phyloP scores from a whole-genome alignment of 1,140 invertebrate genomes.

The Galleria mellonella region DNA sequence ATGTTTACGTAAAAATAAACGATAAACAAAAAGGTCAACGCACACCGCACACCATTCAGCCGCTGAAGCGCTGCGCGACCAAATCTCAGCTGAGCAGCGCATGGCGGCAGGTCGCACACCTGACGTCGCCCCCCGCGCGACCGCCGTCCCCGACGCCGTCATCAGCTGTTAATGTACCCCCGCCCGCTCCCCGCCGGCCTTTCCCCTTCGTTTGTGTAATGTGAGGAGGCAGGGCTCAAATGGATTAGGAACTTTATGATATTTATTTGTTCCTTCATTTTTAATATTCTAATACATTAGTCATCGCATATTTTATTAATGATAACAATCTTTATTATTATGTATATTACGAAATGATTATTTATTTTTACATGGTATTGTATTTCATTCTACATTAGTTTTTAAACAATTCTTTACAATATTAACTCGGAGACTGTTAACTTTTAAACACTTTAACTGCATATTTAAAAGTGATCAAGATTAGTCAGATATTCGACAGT shows the following conservation, averaged over 20 bases:
- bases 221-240: slow-evolving; percentile 50
- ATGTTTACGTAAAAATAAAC: slow-evolving; percentile 38
- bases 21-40: slow-evolving; percentile 59
- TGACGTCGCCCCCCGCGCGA: slow-evolving; percentile 41
- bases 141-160: slow-evolving; percentile 23
- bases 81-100: slow-evolving; percentile 55
- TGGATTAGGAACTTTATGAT: slow-evolving; percentile 33
- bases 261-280: slow-evolving; percentile 36
- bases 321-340: no score
- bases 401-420: no score
- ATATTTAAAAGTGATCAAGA: no score
- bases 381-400: no score
- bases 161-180: slow-evolving; percentile 67
- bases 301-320: no score
- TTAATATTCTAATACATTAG: slow-evolving; percentile 14
- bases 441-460: no score
- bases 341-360: no score
- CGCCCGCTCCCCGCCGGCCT: slow-evolving; percentile 38
- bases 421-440: no score
- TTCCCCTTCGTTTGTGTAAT: slow-evolving; percentile 72
- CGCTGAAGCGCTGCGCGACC: slow-evolving; percentile 38
- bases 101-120: slow-evolving; percentile 45
- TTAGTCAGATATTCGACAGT: no score
- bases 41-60: slow-evolving; percentile 29
- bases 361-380: no score